Percentiles rank a stretch among this genome's conserved stretches.
Conservation (phyloP, 2,888 invertebrate species). For the Kryphioiulus occultus region DNA sequence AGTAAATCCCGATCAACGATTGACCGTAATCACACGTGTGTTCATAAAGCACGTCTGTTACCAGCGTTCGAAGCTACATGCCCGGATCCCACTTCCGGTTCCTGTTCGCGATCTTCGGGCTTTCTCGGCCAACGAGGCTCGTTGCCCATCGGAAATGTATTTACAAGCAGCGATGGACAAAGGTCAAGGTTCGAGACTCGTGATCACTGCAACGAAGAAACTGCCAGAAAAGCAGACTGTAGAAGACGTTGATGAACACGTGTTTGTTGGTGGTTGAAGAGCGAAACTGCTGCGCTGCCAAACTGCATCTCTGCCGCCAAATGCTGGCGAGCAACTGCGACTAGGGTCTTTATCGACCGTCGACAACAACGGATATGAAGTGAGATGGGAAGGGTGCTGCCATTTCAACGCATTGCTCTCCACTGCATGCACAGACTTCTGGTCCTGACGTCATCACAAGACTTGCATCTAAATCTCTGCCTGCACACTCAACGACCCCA, state of each 20-base stretch:
- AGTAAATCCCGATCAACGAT: constrained; percentile 20
- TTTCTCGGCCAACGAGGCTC: background rate
- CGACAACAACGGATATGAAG: constrained; percentile 6
- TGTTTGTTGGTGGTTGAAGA: background rate
- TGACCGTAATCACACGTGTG: background rate
- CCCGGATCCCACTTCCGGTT: background rate
- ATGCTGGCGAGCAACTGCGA: background rate
- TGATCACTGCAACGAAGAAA: background rate
- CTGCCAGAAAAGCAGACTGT: background rate
- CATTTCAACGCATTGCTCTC: background rate
- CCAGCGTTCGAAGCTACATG: background rate
- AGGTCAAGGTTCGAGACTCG: background rate
- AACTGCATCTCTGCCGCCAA: background rate
- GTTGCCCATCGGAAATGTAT: background rate
- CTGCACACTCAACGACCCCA: too few species aligned
- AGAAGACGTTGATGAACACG: background rate
- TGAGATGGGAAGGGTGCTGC: constrained; percentile 35
- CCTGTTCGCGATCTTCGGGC: background rate
- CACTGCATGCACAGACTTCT: background rate
- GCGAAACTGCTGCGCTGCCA: background rate
- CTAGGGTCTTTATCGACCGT: constrained; percentile 21
- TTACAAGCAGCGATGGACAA: background rate
- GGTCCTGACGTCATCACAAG: constrained; percentile 12
- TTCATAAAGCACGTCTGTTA: background rate
- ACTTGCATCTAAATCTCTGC: too few species aligned